Base-by-base conservation (phyloP, 2,888 invertebrate species). In the Carterocephalus palaemon region DNA sequence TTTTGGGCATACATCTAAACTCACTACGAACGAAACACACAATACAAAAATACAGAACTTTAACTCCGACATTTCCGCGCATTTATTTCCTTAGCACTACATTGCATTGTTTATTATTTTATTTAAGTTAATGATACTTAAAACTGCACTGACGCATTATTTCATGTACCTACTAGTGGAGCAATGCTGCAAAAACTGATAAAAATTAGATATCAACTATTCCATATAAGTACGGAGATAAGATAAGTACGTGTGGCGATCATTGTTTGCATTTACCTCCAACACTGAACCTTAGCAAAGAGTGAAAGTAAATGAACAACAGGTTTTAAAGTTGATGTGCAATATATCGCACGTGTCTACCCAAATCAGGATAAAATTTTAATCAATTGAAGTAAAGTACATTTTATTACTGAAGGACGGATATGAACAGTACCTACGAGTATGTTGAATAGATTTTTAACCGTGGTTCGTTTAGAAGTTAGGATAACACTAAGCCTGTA, bases 1-100 rank as follows among this genome's bases (percentile, higher is more conserved):
- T 51, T 75, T 79, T 5, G 90, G 89, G 60, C 90, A 90, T 43
- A 73, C 45, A 22, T 75, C 71, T 48, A 69, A 51, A 8, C 47
- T 46, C 5, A 62, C 66, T 45, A 47, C 43, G 23, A 39, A 52
- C 48, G 54, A 32, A 9, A 39, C 43, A 53, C 54, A 53, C 28
- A 66, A 40, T 36, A 71, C 36, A 36, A 73, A 47, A 29, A 64
- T 37, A 47, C 51, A 56, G 49, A 46, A 57, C 28, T 54, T 70
- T 56, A 74, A 60, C 70, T 61, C 69, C 77, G 31, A 48, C 59
- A 84, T 84, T 64, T 71, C 65, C 59, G 48, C 59, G 56, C 53
- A 47, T 47, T 53, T 36, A 38, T 51, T 40, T 40, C 51, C 51
- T 49, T 32, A 13, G 45, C 26, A 50, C 53, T 51, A 48, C 58